These are phyloP conservation scores for Herpailurus yagouaroundi DNA, from an alignment of 2,113 vertebrate species.

Conservation along the genomic window DNA sequence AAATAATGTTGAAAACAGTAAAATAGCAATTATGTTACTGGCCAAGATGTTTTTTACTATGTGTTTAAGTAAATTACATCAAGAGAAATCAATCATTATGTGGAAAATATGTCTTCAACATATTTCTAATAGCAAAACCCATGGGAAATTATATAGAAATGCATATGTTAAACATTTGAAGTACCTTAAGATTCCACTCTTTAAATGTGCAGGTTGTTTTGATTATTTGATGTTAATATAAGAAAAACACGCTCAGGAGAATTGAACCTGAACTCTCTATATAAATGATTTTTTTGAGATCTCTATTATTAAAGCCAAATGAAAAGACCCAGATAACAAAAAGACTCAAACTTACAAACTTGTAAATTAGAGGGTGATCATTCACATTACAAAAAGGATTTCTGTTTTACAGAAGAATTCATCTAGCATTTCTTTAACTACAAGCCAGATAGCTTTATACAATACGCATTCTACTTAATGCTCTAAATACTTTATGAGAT, in stretches of 20 bases:
- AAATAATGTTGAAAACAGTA: background rate
- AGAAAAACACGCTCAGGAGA: conserved; percentile 6
- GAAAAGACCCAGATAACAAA: conserved; percentile 22
- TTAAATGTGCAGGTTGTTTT: conserved; percentile 49
- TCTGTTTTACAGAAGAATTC: conserved; percentile 51
- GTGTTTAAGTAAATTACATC: conserved; percentile 16
- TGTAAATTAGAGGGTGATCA: conserved; percentile 51
- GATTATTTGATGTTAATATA: conserved; percentile 55
- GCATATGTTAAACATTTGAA: conserved; percentile 17
- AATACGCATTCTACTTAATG: conserved; percentile 6
- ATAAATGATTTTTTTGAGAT: conserved; percentile 31
- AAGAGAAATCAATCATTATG: conserved; percentile 42
- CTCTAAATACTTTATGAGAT: background rate
- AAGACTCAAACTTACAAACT: conserved; percentile 44
- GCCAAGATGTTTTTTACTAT: conserved; percentile 24
- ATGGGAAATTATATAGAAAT: conserved; percentile 43
- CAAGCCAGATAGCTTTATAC: background rate
- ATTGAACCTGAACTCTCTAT: conserved; percentile 1
- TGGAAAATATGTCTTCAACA: background rate
- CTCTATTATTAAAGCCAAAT: conserved; percentile 39
- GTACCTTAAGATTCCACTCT: background rate
- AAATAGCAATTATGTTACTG: background rate
- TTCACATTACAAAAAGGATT: conserved; percentile 38
- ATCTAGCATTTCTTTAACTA: conserved; percentile 33
- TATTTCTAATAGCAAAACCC: conserved; percentile 40